Conservation (phyloP, 1,140 invertebrate genomes). For the Agraylea sexmaculata region DNA sequence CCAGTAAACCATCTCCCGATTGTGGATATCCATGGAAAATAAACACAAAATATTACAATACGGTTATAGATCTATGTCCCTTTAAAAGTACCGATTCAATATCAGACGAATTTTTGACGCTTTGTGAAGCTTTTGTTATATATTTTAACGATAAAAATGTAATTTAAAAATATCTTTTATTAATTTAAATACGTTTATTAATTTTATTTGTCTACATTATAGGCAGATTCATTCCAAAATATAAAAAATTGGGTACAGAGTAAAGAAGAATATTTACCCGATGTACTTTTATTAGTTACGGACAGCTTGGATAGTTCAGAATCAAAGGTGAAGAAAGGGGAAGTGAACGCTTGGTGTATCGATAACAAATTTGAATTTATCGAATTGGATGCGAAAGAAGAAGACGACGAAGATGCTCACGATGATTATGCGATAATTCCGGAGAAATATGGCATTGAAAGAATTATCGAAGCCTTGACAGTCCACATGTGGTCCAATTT, state of each 20-base stretch:
- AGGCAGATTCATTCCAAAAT: slow-evolving; percentile 23
- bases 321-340: slow-evolving; percentile 24
- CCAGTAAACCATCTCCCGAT: slow-evolving; percentile 4
- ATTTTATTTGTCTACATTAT: background rate
- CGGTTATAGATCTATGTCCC: slow-evolving; percentile 28
- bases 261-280: slow-evolving; percentile 25
- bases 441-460: slow-evolving; percentile 54
- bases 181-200: background rate
- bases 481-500: slow-evolving; percentile 70
- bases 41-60: slow-evolving; percentile 35
- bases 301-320: slow-evolving; percentile 19
- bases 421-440: slow-evolving; percentile 47
- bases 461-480: slow-evolving; percentile 64
- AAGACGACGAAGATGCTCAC: slow-evolving; percentile 35
- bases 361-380: slow-evolving; percentile 54
- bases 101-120: slow-evolving; percentile 22
- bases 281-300: slow-evolving; percentile 28
- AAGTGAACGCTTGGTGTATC: slow-evolving; percentile 31
- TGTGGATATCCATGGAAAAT: slow-evolving; percentile 27
- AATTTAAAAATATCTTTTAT: slow-evolving; percentile 12
- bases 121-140: slow-evolving; percentile 30
- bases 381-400: slow-evolving; percentile 48
- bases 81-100: slow-evolving; percentile 22
- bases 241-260: slow-evolving; percentile 25
- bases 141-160: slow-evolving; percentile 30